A percentile compares a stretch with the other conserved stretches of the same genome.
phyloP scores from a whole-genome alignment of 1,140 invertebrate species.

The Aphis gossypii region DNA sequence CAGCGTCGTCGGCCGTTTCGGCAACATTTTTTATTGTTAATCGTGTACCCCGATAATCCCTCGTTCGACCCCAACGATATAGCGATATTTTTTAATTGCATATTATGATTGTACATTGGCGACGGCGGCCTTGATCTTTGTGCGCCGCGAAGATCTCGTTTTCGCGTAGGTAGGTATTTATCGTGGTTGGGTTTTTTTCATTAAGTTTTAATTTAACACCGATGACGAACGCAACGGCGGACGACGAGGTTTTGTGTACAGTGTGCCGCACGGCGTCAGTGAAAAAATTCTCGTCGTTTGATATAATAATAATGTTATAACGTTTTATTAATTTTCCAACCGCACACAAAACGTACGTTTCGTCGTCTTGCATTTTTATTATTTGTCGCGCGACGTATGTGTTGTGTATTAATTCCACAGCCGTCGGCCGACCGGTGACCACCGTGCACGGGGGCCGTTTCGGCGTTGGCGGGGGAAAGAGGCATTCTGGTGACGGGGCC shows the following conservation, averaged over 20 bases:
- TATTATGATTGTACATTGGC: background rate
- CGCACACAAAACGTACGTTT: background rate
- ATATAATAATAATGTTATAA: background rate
- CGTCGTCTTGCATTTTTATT: background rate
- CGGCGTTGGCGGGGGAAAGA: background rate
- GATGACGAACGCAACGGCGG: background rate
- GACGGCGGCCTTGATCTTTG: background rate
- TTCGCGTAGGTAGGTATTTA: conserved; percentile 21
- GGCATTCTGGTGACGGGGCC: background rate
- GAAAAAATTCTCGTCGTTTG: conserved; percentile 9
- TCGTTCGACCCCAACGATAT: background rate
- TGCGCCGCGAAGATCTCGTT: background rate
- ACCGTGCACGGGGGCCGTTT: background rate
- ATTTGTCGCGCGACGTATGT: background rate
- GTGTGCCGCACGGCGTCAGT: background rate
- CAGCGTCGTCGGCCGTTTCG: background rate
- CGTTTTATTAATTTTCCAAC: background rate
- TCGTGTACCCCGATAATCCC: background rate
- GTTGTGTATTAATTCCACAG: background rate
- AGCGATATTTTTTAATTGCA: background rate
- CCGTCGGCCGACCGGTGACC: background rate
- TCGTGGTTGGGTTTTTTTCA: background rate
- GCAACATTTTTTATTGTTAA: background rate
- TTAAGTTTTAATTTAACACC: background rate
- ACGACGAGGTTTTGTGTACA: background rate